Evolutionary conservation across 2,797 vertebrate genomes (phyloP), one percentile per base, ranked within the genome.

Genomic region (Carcharodon carcharias): DNA sequence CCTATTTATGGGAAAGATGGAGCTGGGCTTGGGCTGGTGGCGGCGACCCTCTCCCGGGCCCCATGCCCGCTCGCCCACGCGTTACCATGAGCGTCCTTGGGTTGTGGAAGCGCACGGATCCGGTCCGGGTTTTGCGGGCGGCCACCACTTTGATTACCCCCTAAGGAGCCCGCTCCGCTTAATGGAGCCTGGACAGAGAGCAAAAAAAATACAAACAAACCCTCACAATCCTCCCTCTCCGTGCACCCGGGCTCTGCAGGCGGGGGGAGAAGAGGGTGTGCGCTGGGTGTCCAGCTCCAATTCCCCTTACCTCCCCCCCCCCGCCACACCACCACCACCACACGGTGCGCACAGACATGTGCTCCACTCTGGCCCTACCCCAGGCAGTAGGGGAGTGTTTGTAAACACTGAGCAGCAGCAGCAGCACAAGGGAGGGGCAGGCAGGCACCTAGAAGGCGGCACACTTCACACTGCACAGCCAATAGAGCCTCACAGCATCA

Each of bases 331-430:
- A n/a, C n/a, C n/a, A n/a, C n/a, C n/a, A n/a, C n/a, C n/a, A n/a
- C n/a, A n/a, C n/a, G 40, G 8, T 58, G 65, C 65, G 16, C 61
- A 26, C 91, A 96, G 97, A 97, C 97, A 97, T 98, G 97, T 96
- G 96, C 96, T 96, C 96, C 8, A 28, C 50, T 18, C 96, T 96
- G 77, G 96, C 95, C 96, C 96, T 58, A 96, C 97, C 97, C 97
- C 96, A 96, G 97, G 97, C 96, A 40, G 8, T 9, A 31, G 96
- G 96, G 96, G 96, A 97, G 97, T 98, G 98, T 98, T 98, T 98
- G 98, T 98, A 98, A 98, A 98, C 97, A 98, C 96, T 96, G 96
- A 96, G 96, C 28, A 96, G 45, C 67, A 21, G 61, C 71, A 21
- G 61, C n/a, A n/a, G n/a, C n/a, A n/a, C 80, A 96, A 96, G 96